A percentile compares a stretch with the other conserved stretches of the same genome.
Evolutionary conservation across 2,113 vertebrate genomes (phyloP).

Genomic region (Ramphastos sulfuratus): DNA sequence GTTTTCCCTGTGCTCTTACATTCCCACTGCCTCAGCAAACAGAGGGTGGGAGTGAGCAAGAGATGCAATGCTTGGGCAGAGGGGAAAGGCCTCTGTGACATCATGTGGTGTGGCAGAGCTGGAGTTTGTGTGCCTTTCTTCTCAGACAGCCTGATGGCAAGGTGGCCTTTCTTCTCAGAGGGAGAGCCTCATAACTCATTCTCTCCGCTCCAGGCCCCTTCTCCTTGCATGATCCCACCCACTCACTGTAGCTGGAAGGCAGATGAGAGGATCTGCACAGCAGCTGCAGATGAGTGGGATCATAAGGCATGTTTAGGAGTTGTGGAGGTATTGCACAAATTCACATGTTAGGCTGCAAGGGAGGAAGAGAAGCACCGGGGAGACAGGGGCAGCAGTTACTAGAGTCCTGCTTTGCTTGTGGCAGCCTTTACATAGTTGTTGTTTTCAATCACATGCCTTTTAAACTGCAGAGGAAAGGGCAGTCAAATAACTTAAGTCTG

Average conservation of each 20-base stretch:
- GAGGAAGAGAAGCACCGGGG: background rate
- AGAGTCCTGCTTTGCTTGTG: background rate
- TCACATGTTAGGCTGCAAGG: background rate
- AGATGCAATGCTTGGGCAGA: background rate
- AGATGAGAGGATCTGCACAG: constrained; percentile 21
- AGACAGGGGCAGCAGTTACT: background rate
- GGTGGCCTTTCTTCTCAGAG: background rate
- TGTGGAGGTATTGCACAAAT: background rate
- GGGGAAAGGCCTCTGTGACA: background rate
- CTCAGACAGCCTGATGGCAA: background rate
- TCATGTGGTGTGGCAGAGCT: background rate
- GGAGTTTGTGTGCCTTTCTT: background rate
- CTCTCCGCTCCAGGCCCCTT: background rate
- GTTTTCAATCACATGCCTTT: background rate
- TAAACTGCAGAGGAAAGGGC: background rate
- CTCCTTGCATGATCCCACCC: background rate
- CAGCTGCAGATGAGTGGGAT: constrained; percentile 12
- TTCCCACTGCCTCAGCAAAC: background rate
- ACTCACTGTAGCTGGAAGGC: background rate
- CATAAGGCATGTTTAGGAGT: background rate
- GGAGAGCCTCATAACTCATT: background rate
- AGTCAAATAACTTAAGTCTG: background rate
- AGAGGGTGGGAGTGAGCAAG: background rate
- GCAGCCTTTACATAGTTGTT: background rate
- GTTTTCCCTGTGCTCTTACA: background rate